Evolutionary conservation across 2,888 invertebrate species (phyloP), one percentile per base, ranked within the genome.

Genomic region (Acanthoscelides obtectus): DNA sequence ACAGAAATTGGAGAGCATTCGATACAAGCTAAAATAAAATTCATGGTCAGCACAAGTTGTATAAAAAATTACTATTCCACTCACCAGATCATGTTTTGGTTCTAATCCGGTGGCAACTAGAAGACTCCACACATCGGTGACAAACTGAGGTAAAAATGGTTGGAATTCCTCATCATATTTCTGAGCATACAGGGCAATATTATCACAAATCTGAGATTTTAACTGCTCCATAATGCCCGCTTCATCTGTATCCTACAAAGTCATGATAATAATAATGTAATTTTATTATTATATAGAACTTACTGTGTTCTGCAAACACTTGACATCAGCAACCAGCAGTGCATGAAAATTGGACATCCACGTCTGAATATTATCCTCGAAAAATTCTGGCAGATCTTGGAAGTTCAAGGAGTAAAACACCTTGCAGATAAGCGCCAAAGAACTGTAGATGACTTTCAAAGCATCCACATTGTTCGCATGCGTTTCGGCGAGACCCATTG

Each of bases 91-190:
- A 83, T 94, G 97, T 88, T 96, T 97, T 0, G 94, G 90, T 83
- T 95, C 91, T 27, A 91, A 89, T 1, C 95, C 94, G 1, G 97
- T 96, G 22, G 92, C 89, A 19, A 96, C 92, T 67, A 99, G 87
- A 69, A 99, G 87, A 74, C 92, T 92, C 98, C 99, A 99, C 71
- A 97, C 93, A 69, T 94, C 95, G 0, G 93, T 94, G n/a, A 99
- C 98, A 87, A 99, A 99, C 72, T 89, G 90, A 0, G 94, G 93
- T 78, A 99, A 91, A 85, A 93, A 96, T 0, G 93, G 92, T 17
- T 91, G 90, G 85, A 99, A 99, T 83, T 99, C 99, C 85, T 99
- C 99, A 82, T 98, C 97, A 81, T 99, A 99, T 83, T 98, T 98
- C 80, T 97, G 94, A 0, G 99, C 98, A 85, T 98, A 99, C 71